Conservation (phyloP, 2,113 vertebrate species). For the Triplophysa tibetana region DNA sequence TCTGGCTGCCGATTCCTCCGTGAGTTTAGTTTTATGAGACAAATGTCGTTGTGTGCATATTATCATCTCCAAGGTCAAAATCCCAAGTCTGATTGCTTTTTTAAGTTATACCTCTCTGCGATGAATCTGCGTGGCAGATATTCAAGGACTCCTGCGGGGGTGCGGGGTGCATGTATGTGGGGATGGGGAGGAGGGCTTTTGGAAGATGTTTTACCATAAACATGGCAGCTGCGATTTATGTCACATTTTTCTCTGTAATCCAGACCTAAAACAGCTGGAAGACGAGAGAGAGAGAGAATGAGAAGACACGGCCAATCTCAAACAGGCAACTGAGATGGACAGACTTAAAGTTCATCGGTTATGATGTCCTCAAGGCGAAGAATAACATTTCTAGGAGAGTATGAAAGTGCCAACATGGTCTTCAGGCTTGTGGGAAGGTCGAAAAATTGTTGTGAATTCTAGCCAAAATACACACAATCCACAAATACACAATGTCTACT, state of each 20-base stretch:
- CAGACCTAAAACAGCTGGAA: slow-evolving; percentile 19
- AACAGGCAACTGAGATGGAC: background rate
- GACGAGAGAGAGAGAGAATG: background rate
- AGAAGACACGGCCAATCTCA: background rate
- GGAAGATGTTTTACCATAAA: slow-evolving; percentile 17
- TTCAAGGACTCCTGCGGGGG: slow-evolving; percentile 22
- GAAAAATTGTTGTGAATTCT: too few species aligned
- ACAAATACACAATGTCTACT: too few species aligned
- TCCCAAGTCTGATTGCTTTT: too few species aligned
- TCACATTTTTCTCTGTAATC: slow-evolving; percentile 17
- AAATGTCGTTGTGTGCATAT: too few species aligned
- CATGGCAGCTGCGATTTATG: slow-evolving; percentile 19
- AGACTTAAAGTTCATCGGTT: background rate
- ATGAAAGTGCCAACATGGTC: too few species aligned
- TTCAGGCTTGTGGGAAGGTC: too few species aligned
- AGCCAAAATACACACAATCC: too few species aligned
- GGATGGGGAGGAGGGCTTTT: slow-evolving; percentile 25
- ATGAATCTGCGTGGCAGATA: slow-evolving; percentile 7
- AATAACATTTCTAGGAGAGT: background rate
- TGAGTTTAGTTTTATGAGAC: too few species aligned
- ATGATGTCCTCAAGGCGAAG: background rate
- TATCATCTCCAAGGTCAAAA: too few species aligned
- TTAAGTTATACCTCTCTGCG: too few species aligned
- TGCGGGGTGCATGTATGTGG: slow-evolving; percentile 23
- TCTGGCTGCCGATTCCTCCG: too few species aligned